Evolutionary conservation across 1,140 invertebrate species (phyloP).

Genomic region (Calosoma granatense): DNA sequence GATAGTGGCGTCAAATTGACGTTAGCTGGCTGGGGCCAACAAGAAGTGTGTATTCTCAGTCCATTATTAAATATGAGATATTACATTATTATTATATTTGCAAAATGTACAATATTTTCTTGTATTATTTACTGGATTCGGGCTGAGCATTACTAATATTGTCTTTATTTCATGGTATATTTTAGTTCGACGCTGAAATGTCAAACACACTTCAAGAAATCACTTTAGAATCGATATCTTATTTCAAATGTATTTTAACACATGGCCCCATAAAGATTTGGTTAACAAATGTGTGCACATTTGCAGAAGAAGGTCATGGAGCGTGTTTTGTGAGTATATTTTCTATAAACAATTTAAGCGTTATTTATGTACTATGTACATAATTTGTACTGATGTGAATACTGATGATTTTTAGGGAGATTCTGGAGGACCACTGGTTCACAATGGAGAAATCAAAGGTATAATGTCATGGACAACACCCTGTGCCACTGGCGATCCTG

Average conservation of each 20-base stretch:
- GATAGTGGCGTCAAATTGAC: not conserved
- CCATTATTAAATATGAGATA: no score
- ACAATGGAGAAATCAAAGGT: conserved; percentile 32
- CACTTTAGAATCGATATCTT: not conserved
- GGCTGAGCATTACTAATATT: not conserved
- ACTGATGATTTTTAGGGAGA: conserved; percentile 35
- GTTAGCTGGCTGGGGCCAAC: not conserved
- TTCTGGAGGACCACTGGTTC: conserved; percentile 33
- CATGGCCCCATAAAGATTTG: not conserved
- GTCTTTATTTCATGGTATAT: not conserved
- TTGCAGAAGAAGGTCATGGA: conserved; percentile 27
- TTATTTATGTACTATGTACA: not conserved
- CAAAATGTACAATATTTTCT: not conserved
- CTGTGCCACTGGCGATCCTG: conserved; percentile 45
- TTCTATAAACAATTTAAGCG: not conserved
- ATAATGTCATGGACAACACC: conserved; percentile 48
- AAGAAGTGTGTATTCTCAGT: no score
- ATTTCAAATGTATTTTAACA: not conserved
- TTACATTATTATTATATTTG: no score
- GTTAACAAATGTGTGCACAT: conserved; percentile 27
- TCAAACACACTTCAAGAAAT: not conserved
- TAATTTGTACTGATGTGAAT: no score
- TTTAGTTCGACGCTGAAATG: not conserved
- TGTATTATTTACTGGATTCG: not conserved
- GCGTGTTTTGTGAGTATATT: conserved; percentile 26